These are phyloP conservation scores for Caenorhabditis inopinata DNA, from an alignment of 1,140 invertebrate genomes.

Conservation along the genomic window DNA sequence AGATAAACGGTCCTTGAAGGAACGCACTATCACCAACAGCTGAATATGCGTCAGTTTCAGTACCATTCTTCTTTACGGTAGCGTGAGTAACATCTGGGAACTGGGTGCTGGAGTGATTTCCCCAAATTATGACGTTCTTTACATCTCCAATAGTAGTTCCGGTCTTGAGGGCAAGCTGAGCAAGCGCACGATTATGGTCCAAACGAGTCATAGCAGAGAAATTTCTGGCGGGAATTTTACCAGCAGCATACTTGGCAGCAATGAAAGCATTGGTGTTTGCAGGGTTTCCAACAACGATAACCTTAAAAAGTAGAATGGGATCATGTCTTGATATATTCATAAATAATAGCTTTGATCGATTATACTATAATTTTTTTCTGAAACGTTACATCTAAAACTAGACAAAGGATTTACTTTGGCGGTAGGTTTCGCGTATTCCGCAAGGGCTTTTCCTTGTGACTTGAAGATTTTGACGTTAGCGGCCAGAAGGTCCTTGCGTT, in stretches of 20 bases:
- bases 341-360: no score
- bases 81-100: slow-evolving; percentile 93
- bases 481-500: slow-evolving; percentile 89
- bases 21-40: slow-evolving; percentile 81
- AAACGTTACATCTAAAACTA: no score
- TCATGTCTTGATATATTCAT: no score
- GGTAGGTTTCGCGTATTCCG: slow-evolving; percentile 87
- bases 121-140: slow-evolving; percentile 94
- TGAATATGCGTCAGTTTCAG: slow-evolving; percentile 70
- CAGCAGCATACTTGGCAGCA: slow-evolving; percentile 92
- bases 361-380: no score
- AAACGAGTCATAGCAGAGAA: slow-evolving; percentile 96
- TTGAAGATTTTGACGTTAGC: slow-evolving; percentile 99
- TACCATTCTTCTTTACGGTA: slow-evolving; percentile 61
- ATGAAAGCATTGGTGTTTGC: slow-evolving; percentile 98
- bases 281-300: slow-evolving; percentile 95
- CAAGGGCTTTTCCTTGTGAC: slow-evolving; percentile 84
- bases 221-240: slow-evolving; percentile 91
- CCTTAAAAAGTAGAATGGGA: no score
- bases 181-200: slow-evolving; percentile 92
- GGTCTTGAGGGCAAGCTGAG: slow-evolving; percentile 70
- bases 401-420: slow-evolving; percentile 76
- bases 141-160: slow-evolving; percentile 76
- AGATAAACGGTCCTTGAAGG: slow-evolving; percentile 80
- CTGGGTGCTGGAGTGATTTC: slow-evolving; percentile 98